phyloP scores from a whole-genome alignment of 2,888 invertebrate species.

The Ectropis crepuscularia region DNA sequence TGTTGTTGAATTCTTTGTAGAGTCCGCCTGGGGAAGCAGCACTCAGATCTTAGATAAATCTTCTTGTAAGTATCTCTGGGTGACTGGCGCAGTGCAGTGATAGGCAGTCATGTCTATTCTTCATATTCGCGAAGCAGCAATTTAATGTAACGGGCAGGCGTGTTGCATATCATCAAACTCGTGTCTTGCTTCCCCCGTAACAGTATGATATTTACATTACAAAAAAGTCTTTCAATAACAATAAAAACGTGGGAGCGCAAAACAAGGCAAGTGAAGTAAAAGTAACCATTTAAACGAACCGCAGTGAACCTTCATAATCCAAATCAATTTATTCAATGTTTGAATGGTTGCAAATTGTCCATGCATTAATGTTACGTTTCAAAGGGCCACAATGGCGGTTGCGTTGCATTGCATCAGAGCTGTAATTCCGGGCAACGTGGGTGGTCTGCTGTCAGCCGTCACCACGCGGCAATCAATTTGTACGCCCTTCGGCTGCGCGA shows the following conservation, averaged over 20 bases:
- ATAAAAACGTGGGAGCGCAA: not conserved
- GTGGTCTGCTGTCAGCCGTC: conserved; percentile 72
- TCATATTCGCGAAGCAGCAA: too few species aligned
- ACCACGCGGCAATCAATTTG: conserved; percentile 79
- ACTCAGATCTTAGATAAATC: too few species aligned
- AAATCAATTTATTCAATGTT: conserved; percentile 46
- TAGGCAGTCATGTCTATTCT: too few species aligned
- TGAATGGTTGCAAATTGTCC: conserved; percentile 57
- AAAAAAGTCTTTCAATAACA: not conserved
- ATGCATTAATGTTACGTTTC: conserved; percentile 41
- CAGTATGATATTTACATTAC: too few species aligned
- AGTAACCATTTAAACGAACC: conserved; percentile 12
- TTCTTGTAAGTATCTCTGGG: too few species aligned
- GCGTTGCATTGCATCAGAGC: conserved; percentile 60
- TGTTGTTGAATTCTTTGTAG: too few species aligned
- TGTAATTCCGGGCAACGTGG: conserved; percentile 63
- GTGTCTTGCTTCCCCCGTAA: too few species aligned
- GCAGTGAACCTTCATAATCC: conserved; percentile 44
- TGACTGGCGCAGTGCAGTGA: too few species aligned
- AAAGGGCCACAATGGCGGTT: conserved; percentile 51
- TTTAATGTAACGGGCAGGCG: too few species aligned
- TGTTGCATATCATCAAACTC: too few species aligned
- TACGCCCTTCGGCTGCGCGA: conserved; percentile 69
- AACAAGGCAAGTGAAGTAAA: not conserved
- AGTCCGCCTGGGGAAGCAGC: too few species aligned